Percentiles rank a stretch among this genome's conserved stretches.
These are phyloP conservation scores for Thomomys bottae DNA, from an alignment of 2,113 vertebrate genomes.

Conservation along the genomic window DNA sequence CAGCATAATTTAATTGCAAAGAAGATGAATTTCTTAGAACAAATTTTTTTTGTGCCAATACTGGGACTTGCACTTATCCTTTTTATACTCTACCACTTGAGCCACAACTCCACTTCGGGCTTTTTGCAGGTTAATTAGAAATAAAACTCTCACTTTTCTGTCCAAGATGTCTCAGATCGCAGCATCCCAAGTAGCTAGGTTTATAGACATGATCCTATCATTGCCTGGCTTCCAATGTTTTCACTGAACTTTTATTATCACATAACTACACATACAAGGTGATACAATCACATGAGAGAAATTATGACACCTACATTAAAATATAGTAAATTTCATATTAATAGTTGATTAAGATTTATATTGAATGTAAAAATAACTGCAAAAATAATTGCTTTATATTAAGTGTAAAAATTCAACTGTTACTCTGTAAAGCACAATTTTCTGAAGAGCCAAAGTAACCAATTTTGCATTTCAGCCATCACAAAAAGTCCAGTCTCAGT, in stretches of 20 bases:
- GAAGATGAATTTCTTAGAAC: conserved; percentile 31
- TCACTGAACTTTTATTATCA: background rate
- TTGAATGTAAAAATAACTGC: conserved; percentile 27
- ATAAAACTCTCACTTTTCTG: too few species aligned
- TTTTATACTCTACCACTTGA: too few species aligned
- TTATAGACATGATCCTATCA: too few species aligned
- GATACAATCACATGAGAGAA: background rate
- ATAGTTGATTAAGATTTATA: conserved; percentile 27
- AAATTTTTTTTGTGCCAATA: background rate
- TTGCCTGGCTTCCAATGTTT: background rate
- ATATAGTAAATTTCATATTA: conserved; percentile 23
- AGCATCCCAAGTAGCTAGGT: too few species aligned
- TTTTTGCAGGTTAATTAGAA: too few species aligned
- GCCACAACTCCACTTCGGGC: too few species aligned
- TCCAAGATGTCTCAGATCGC: too few species aligned
- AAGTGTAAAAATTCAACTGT: background rate
- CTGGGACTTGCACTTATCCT: too few species aligned
- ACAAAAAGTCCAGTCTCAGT: conserved; percentile 26
- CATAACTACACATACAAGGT: background rate
- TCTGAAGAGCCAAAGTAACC: background rate
- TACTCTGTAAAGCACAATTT: conserved; percentile 1
- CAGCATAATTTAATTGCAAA: conserved; percentile 15
- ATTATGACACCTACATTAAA: background rate
- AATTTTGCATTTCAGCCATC: conserved; percentile 44
- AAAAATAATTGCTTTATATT: too few species aligned